Conservation (phyloP, 2,113 vertebrate species). For the Alaudala cheleensis region DNA sequence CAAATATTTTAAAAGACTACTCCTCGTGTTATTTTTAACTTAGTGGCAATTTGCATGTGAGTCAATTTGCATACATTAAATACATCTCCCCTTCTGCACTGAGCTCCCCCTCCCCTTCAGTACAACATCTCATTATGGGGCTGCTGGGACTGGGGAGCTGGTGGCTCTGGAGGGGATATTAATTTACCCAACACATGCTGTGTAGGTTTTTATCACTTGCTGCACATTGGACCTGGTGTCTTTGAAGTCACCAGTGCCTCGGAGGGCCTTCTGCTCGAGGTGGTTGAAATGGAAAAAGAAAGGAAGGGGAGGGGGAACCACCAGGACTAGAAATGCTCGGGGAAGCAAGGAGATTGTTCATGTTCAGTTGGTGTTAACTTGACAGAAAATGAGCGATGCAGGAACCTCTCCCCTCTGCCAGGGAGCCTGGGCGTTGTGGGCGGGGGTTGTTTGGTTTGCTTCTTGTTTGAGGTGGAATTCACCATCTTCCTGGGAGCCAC, state of each 20-base stretch:
- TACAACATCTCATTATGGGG: slow-evolving; percentile 72
- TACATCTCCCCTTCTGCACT: slow-evolving; percentile 58
- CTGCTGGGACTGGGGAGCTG: slow-evolving; percentile 67
- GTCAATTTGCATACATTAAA: slow-evolving; percentile 82
- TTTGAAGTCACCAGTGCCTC: slow-evolving; percentile 74
- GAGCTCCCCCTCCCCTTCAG: slow-evolving; percentile 58
- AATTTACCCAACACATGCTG: slow-evolving; percentile 77
- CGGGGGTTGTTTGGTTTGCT: not conserved
- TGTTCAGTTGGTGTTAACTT: slow-evolving; percentile 33
- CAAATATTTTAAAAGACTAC: slow-evolving; percentile 61
- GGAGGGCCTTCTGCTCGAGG: slow-evolving; percentile 69
- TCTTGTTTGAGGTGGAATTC: not conserved
- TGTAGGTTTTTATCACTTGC: slow-evolving; percentile 74
- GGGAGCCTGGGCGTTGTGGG: not conserved
- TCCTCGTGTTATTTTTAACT: slow-evolving; percentile 76
- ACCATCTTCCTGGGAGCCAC: not conserved
- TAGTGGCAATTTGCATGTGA: slow-evolving; percentile 73
- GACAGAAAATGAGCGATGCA: not conserved
- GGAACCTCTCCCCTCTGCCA: not conserved
- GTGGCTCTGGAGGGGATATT: slow-evolving; percentile 75
- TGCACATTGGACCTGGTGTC: slow-evolving; percentile 70
- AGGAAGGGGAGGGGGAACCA: not conserved
- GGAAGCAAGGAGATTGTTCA: slow-evolving; percentile 30
- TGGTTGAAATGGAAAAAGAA: slow-evolving; percentile 42
- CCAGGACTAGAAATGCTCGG: not conserved